phyloP scores from a whole-genome alignment of 2,888 invertebrate genomes.

The Lottia scabra region DNA sequence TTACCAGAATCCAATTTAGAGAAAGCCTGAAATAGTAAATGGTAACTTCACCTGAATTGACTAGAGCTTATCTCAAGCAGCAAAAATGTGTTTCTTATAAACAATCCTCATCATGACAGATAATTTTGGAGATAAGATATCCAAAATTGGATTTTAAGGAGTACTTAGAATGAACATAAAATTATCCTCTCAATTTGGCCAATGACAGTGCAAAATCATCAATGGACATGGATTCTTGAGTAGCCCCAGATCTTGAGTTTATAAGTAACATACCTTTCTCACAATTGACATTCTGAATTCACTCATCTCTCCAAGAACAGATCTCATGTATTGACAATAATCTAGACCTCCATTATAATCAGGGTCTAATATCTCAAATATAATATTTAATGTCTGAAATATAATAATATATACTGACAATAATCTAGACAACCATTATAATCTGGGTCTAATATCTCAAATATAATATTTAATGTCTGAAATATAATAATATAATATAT shows the following conservation, averaged over 20 bases:
- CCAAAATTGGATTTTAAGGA: too few relatives aligned
- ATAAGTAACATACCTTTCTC: constrained; percentile 54
- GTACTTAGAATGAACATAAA: too few relatives aligned
- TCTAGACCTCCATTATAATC: constrained; percentile 56
- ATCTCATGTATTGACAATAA: constrained; percentile 61
- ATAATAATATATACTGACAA: background rate
- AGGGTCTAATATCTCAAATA: constrained; percentile 61
- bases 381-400: constrained; percentile 55
- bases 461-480: background rate
- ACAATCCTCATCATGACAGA: too few relatives aligned
- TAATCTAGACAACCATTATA: background rate
- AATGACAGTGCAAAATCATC: too few relatives aligned
- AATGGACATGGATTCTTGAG: too few relatives aligned
- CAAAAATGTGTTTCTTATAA: background rate
- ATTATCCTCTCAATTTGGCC: too few relatives aligned
- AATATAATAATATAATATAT: background rate
- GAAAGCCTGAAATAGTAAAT: constrained; percentile 56
- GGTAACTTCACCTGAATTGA: background rate
- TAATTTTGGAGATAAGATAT: too few relatives aligned
- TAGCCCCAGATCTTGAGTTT: background rate
- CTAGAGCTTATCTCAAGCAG: background rate
- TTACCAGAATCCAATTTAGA: constrained; percentile 61
- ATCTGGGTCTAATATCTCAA: background rate
- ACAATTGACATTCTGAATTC: constrained; percentile 64
- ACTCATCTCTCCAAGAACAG: constrained; percentile 63